These are phyloP conservation scores for Hypomecis punctinalis DNA, from an alignment of 2,888 invertebrate genomes.

Conservation along the genomic window DNA sequence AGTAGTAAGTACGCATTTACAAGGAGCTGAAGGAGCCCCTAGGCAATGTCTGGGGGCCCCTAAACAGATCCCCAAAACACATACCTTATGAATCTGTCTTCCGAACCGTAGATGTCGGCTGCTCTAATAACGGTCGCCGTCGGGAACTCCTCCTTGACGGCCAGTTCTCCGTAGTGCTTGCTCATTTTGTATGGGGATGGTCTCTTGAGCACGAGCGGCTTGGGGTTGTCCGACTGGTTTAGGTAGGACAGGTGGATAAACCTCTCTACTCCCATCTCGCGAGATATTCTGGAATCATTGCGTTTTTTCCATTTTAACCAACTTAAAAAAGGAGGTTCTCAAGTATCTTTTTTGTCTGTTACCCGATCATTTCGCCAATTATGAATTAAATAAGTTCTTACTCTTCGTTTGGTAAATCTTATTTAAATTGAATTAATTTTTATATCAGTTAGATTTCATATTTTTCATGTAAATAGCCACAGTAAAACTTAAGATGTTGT, in stretches of 20 bases:
- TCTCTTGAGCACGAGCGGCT: conserved; percentile 86
- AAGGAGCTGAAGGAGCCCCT: too few relatives aligned
- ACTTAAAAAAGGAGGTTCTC: too few relatives aligned
- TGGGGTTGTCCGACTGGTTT: conserved; percentile 90
- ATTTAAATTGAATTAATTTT: not conserved
- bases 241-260: conserved; percentile 96
- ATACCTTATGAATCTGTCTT: conserved; percentile 91
- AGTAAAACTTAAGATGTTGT: too few relatives aligned
- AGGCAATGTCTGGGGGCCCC: too few relatives aligned
- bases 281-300: conserved; percentile 73
- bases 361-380: too few relatives aligned
- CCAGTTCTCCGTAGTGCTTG: conserved; percentile 94
- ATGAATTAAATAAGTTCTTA: too few relatives aligned
- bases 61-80: too few relatives aligned
- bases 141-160: conserved; percentile 97
- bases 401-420: too few relatives aligned
- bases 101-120: conserved; percentile 95
- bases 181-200: conserved; percentile 92
- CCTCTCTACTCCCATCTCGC: conserved; percentile 93
- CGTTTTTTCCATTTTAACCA: too few relatives aligned
- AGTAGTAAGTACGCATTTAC: too few relatives aligned
- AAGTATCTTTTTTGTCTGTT: too few relatives aligned
- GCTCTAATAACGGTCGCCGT: conserved; percentile 97
- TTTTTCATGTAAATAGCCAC: not conserved
- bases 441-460: not conserved